Percentiles rank a stretch among this genome's conserved stretches.
These are phyloP conservation scores for Acanthoscelides obtectus DNA, from an alignment of 2,888 invertebrate species.

Conservation along the genomic window DNA sequence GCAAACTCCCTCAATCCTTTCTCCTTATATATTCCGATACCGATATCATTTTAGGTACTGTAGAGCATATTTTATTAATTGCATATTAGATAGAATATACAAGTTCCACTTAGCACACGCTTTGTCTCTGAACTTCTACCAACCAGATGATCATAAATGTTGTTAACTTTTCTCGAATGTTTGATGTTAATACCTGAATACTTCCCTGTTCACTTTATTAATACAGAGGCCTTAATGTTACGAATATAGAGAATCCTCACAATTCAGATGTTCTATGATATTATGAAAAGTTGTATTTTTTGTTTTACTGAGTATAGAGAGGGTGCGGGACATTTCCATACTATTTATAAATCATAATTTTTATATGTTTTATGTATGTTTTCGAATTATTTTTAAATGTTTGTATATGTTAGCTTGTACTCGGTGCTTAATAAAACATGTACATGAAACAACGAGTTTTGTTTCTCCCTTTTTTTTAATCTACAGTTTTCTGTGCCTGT, in stretches of 20 bases:
- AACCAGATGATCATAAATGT: background rate
- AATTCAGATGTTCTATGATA: constrained; percentile 21
- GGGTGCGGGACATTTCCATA: constrained; percentile 31
- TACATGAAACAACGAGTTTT: constrained; percentile 13
- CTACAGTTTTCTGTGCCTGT: no score
- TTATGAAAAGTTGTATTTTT: constrained; percentile 19
- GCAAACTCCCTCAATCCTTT: no score
- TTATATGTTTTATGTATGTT: constrained; percentile 24
- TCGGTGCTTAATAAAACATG: constrained; percentile 34
- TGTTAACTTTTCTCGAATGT: constrained; percentile 3
- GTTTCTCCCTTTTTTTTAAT: no score
- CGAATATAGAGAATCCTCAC: background rate
- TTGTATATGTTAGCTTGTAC: constrained; percentile 34
- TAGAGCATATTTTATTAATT: no score
- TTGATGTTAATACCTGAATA: background rate
- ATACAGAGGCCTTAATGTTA: constrained; percentile 33
- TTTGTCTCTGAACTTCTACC: no score
- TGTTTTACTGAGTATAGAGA: constrained; percentile 20
- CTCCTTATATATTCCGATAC: no score
- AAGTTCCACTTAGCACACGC: no score
- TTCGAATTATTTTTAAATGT: constrained; percentile 31
- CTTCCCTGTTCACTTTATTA: background rate
- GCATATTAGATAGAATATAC: no score
- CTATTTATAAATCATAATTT: constrained; percentile 20
- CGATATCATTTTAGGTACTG: no score